Percentiles rank a stretch among this genome's conserved stretches.
Conservation (phyloP, 2,113 vertebrate genomes). For the Bos taurus region DNA sequence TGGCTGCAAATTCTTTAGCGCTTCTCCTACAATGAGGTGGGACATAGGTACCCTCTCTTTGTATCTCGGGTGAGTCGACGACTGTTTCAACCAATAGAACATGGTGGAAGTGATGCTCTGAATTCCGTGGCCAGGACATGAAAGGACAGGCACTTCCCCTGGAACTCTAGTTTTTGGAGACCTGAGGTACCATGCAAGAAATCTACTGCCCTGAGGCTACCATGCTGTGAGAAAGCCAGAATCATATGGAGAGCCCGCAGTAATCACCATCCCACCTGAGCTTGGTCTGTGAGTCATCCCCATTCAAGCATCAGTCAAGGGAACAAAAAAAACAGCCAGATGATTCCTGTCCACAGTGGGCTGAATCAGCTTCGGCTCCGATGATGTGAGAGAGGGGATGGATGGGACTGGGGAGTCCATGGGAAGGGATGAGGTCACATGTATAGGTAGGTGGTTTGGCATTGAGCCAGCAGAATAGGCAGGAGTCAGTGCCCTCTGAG, state of each 20-base stretch:
- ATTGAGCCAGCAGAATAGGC: neutral
- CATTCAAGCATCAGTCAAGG: neutral
- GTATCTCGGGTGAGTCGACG: neutral
- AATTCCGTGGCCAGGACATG: neutral
- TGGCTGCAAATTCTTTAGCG: neutral
- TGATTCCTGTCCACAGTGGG: neutral
- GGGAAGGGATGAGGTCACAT: neutral
- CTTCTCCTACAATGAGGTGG: neutral
- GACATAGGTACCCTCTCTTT: neutral
- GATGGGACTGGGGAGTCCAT: neutral
- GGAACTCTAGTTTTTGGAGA: neutral
- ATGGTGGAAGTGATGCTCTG: neutral
- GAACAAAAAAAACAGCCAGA: neutral
- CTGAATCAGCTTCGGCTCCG: neutral
- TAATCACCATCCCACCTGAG: neutral
- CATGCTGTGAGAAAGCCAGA: neutral
- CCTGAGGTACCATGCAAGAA: neutral
- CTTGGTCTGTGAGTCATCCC: neutral
- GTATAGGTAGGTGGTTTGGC: neutral
- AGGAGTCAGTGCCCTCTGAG: neutral
- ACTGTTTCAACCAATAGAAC: neutral
- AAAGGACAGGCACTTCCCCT: neutral
- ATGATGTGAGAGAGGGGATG: neutral
- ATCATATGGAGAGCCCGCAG: neutral
- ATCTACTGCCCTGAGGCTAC: neutral